phyloP scores from a whole-genome alignment of 2,113 vertebrate genomes.

The Alaudala cheleensis region DNA sequence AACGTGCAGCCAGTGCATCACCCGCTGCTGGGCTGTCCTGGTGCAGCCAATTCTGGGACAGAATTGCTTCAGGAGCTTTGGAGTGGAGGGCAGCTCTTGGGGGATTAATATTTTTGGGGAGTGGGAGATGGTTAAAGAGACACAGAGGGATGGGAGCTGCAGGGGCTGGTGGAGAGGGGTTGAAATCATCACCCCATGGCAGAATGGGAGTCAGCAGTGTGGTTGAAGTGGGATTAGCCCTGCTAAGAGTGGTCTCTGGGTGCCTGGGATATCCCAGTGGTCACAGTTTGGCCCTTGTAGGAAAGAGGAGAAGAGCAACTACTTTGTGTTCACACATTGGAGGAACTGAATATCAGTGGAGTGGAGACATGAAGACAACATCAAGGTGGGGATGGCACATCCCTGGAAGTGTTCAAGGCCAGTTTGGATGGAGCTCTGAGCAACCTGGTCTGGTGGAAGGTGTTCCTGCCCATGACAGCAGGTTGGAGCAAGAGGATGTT shows the following conservation, averaged over 20 bases:
- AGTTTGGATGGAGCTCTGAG: background rate
- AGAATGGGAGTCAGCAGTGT: fast-evolving
- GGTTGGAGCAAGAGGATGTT: background rate
- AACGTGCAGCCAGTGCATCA: background rate
- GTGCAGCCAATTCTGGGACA: background rate
- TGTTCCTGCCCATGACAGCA: background rate
- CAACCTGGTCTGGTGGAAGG: background rate
- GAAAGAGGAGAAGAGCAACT: background rate
- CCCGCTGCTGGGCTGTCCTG: background rate
- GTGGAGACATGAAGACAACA: background rate
- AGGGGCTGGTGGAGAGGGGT: background rate
- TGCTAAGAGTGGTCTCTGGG: too few species aligned
- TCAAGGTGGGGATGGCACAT: background rate
- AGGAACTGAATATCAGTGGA: background rate
- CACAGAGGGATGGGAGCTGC: fast-evolving
- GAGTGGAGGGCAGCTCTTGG: background rate
- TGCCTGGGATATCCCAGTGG: fast-evolving
- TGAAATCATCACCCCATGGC: background rate
- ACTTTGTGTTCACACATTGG: background rate
- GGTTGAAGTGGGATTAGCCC: background rate
- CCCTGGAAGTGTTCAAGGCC: background rate
- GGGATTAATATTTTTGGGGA: background rate
- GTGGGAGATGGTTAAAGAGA: background rate
- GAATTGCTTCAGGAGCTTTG: background rate
- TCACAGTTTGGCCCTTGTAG: background rate